phyloP scores from a whole-genome alignment of 1,140 invertebrate species.

The Drosophila athabasca region DNA sequence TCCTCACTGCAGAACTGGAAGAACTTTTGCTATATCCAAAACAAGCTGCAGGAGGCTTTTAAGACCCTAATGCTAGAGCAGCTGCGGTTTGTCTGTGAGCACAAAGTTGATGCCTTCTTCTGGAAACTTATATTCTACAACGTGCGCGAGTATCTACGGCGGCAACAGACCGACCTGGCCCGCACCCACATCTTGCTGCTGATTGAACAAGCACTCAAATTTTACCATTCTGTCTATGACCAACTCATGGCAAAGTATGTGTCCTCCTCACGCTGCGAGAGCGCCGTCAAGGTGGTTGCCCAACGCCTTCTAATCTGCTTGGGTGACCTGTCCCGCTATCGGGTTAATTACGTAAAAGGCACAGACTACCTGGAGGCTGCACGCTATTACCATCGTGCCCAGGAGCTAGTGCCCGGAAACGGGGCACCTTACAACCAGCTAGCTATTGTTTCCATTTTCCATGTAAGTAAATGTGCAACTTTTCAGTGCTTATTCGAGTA shows the following conservation, averaged over 20 bases:
- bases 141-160: conserved; percentile 92
- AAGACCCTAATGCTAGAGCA: conserved; percentile 91
- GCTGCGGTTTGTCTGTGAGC: conserved; percentile 93
- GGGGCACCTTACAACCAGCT: conserved; percentile 97
- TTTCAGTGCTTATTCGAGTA: not conserved
- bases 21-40: conserved; percentile 88
- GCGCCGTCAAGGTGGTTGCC: conserved; percentile 88
- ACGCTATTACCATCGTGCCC: conserved; percentile 96
- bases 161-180: conserved; percentile 41
- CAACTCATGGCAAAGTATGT: conserved; percentile 81
- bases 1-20: conserved; percentile 84
- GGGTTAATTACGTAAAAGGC: conserved; percentile 92
- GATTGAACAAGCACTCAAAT: conserved; percentile 85
- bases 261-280: conserved; percentile 84
- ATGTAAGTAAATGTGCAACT: conserved; percentile 87
- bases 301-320: conserved; percentile 95
- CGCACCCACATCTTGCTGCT: conserved; percentile 89
- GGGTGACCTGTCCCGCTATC: conserved; percentile 95
- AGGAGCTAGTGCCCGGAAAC: conserved; percentile 97
- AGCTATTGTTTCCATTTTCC: conserved; percentile 95
- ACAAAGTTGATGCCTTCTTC: conserved; percentile 95
- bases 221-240: conserved; percentile 56
- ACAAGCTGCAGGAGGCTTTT: conserved; percentile 90
- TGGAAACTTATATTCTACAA: conserved; percentile 97
- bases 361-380: conserved; percentile 94